phyloP scores from a whole-genome alignment of 2,797 vertebrate genomes.

The Pipistrellus pygmaeus region DNA sequence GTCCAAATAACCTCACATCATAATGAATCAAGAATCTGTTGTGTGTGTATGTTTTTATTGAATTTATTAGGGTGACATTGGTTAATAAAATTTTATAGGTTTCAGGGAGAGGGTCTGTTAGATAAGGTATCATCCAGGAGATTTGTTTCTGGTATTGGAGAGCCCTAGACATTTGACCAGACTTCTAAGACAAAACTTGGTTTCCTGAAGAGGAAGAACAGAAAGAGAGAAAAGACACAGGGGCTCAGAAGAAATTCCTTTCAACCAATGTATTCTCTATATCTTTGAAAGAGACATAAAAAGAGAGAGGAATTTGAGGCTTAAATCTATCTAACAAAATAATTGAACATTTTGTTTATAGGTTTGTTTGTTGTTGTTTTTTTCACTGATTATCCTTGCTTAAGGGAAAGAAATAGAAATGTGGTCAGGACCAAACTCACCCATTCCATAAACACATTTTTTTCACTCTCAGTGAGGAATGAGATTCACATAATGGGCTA shows the following conservation, averaged over 20 bases:
- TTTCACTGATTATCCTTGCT: background rate
- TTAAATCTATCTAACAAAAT: background rate
- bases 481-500: constrained; percentile 19
- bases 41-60: background rate
- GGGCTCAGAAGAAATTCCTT: too few relatives aligned
- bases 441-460: constrained; percentile 25
- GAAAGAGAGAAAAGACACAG: background rate
- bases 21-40: background rate
- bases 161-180: background rate
- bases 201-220: background rate
- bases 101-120: background rate
- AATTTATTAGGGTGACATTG: background rate
- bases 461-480: constrained; percentile 13
- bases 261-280: background rate
- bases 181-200: background rate
- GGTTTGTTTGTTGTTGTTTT: background rate
- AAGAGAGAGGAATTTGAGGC: background rate
- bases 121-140: background rate
- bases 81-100: background rate
- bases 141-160: background rate
- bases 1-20: constrained; percentile 1
- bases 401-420: constrained; percentile 18
- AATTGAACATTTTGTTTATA: background rate
- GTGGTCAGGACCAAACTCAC: background rate
- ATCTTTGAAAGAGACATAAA: background rate